Base-by-base conservation (phyloP, 2,888 invertebrate species). In the Shargacucullia verbasci region DNA sequence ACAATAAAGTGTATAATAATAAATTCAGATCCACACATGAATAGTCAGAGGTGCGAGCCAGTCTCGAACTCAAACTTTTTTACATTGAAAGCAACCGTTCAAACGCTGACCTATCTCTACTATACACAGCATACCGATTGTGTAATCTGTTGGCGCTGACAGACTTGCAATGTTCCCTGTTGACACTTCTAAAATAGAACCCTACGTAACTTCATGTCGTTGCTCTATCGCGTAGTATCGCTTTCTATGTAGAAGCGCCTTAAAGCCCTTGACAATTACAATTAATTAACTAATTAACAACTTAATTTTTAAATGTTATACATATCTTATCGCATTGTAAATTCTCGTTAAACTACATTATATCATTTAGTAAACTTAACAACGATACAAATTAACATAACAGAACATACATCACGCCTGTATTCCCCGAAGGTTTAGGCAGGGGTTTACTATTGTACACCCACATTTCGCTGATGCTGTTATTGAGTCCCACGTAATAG, bases 151-250 rank as follows among this genome's bases (percentile, higher is more conserved):
- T 70, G 71, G 66, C 66, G 48, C 44, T 59, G 44, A 52, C 29
- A 27, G 45, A 65, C 39, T 15, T 7, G 57, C 58, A 38, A 33
- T 50, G 50, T 65, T 66, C 33, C 15, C 50, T 50, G 39, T 66
- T 58, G 34, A 70, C 47, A 52, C 3, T 12, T 58, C 39, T 3
- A 58, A 66, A 66, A 70, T 70, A 66, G 70, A 70, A 50, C 7
- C 29, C 50, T 52, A 25, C 7, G 27, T 56, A 29, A 9, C 29
- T 29, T 34, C 11, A 46, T 50, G 50, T 25, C 65, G 46, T 70
- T 70, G 47, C 58, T 35, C n/a, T 27, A 46, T 50, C 25, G 56
- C 46, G 10, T 43, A 13, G 8, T 33, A 46, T 52, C 12, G 54
- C 63, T 40, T 11, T 33, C 4, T 33, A 13, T 62, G 43, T 47